Evolutionary conservation across 1,140 invertebrate genomes (phyloP).

Genomic region (Gryon sp.): DNA sequence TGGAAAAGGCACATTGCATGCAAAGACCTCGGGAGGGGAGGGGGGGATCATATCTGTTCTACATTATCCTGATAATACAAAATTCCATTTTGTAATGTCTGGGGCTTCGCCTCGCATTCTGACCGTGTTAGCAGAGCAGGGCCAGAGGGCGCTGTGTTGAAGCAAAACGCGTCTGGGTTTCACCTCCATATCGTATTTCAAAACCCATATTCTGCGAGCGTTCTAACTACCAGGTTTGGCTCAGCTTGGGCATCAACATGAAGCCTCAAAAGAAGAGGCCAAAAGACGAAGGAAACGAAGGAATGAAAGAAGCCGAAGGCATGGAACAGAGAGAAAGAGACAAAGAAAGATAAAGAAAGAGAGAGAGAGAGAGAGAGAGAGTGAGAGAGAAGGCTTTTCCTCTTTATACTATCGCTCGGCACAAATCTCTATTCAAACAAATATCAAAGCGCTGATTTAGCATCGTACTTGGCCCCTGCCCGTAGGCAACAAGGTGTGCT

Average conservation of each 20-base stretch:
- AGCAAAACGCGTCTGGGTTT: not conserved
- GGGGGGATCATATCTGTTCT: constrained; percentile 34
- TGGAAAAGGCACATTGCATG: no score
- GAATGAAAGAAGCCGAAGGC: constrained; percentile 19
- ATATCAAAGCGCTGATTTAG: constrained; percentile 66
- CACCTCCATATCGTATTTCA: constrained; percentile 42
- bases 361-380: not conserved
- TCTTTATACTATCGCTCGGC: constrained; percentile 58
- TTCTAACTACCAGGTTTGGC: constrained; percentile 35
- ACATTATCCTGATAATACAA: constrained; percentile 41
- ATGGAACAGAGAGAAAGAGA: constrained; percentile 9
- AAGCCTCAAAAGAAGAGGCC: not conserved
- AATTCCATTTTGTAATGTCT: constrained; percentile 42
- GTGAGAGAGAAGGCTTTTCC: constrained; percentile 9
- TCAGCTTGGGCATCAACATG: no score
- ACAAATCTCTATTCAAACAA: constrained; percentile 67
- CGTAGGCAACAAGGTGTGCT: not conserved
- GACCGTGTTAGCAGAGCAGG: not conserved
- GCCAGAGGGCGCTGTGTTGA: not conserved
- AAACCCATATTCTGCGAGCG: constrained; percentile 11
- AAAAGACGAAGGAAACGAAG: not conserved
- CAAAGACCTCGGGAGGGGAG: constrained; percentile 33
- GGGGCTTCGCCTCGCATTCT: constrained; percentile 6
- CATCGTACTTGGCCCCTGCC: constrained; percentile 15
- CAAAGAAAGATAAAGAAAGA: no score